A percentile compares a stretch with the other conserved stretches of the same genome.
Conservation (phyloP, 2,797 vertebrate species). For the Limosa lapponica region DNA sequence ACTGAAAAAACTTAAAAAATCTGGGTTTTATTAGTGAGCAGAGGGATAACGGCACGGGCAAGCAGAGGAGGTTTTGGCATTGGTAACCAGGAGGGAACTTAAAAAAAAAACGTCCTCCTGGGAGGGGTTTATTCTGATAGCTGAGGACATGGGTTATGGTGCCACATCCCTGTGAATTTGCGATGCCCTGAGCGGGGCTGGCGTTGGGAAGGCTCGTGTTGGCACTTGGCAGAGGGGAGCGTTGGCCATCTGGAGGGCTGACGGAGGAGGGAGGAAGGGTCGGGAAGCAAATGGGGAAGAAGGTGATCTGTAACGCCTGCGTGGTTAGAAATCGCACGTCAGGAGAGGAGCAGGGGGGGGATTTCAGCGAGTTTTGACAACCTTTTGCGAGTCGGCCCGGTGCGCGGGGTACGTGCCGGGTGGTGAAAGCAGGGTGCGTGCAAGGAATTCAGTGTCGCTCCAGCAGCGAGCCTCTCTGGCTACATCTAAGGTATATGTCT, state of each 20-base stretch:
- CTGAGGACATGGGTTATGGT: neutral
- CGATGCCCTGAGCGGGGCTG: accelerated
- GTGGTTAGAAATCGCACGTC: accelerated
- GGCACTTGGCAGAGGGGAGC: neutral
- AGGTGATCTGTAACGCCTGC: neutral
- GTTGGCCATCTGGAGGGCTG: neutral
- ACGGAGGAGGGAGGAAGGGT: neutral
- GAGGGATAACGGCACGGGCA: neutral
- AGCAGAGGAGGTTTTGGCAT: neutral
- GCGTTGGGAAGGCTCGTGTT: accelerated
- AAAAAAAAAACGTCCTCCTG: neutral
- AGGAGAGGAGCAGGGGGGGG: accelerated
- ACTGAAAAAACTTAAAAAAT: neutral
- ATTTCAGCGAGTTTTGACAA: neutral
- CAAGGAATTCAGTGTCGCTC: neutral
- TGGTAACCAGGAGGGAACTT: neutral
- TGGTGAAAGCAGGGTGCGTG: accelerated
- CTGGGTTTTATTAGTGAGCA: neutral
- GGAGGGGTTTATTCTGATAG: neutral
- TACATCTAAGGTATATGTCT: neutral
- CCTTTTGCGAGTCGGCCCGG: accelerated
- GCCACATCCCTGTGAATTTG: neutral
- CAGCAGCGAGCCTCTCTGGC: neutral
- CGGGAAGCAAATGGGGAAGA: neutral
- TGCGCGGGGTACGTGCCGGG: accelerated